Evolutionary conservation across 2,888 invertebrate genomes (phyloP), one percentile per base, ranked within the genome.

Genomic region (Tachystola acroxantha): DNA sequence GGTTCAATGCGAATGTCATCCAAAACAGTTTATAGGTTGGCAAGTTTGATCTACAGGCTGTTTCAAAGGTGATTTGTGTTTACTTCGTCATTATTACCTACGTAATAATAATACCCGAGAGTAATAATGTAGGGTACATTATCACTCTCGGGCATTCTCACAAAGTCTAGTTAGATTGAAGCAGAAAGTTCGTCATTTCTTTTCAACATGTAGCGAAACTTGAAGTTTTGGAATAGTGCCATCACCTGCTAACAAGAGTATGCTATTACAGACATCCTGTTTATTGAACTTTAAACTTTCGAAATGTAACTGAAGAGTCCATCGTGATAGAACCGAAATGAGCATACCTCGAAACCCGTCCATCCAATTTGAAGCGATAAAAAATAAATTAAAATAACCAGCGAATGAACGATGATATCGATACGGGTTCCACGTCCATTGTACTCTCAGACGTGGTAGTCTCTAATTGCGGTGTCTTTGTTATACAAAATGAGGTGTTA

Each of bases 401-500:
- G 57, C 53, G 62, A 59, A 60, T 56, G 59, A 48, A 54, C 51
- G 84, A 85, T 84, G 82, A 79, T 84, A 85, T 81, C 80, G 79
- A 79, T 71, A 77, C 74, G 61, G 52, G 63, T 60, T 65, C 63
- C 67, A 63, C 62, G 58, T 53, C 76, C 61, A 84, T 84, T 84
- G 81, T 84, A 61, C 68, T 67, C 59, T 61, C 55, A 60, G 64
- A 75, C 70, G 70, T 70, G 64, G 75, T 68, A 76, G 72, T 67
- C 67, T 74, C 76, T 82, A 86, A 86, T 84, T 84, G 84, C 77
- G 73, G 73, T 54, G 50, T 72, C 79, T 82, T 86, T 86, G 82
- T 84, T 78, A 81, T 67, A 78, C 70, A 79, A 84, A 85, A 85
- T 84, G 82, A 85, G 76, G 84, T 85, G 85, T 84, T 82, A 81